Evolutionary conservation across 2,797 vertebrate species (phyloP).

Genomic region (Bovichtus variegatus): DNA sequence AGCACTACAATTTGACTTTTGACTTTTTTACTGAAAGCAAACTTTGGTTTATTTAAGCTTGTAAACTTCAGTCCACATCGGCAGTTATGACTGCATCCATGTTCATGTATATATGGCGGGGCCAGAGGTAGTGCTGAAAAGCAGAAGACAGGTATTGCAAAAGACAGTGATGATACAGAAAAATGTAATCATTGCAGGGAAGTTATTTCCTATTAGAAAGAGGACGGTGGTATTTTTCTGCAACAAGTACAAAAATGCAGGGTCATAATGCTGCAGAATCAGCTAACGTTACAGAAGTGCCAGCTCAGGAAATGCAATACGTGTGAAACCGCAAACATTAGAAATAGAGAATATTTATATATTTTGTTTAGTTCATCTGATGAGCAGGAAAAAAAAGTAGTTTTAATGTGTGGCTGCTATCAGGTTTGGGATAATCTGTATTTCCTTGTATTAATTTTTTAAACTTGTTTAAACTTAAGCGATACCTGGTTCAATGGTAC

Average conservation of each 20-base stretch:
- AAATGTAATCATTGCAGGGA: not conserved
- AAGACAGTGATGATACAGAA: not conserved
- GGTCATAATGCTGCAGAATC: not conserved
- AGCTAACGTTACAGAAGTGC: not conserved
- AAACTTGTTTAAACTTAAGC: not conserved
- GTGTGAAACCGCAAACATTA: not conserved
- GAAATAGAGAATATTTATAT: not conserved
- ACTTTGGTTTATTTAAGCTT: not conserved
- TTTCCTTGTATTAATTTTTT: not conserved
- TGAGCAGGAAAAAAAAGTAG: not conserved
- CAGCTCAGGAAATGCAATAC: not conserved
- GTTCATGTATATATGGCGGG: not conserved
- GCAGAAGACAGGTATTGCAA: not conserved
- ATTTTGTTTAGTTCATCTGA: not conserved
- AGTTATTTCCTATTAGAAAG: too few relatives aligned
- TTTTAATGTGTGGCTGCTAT: not conserved
- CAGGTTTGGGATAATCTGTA: not conserved
- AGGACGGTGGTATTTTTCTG: not conserved
- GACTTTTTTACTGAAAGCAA: not conserved
- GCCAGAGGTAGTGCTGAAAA: not conserved
- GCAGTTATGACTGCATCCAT: not conserved
- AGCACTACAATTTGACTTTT: not conserved
- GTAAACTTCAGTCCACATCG: not conserved
- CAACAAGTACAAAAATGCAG: not conserved
- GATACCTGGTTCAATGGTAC: not conserved